Evolutionary conservation across 2,888 invertebrate species (phyloP).

Genomic region (Girardia tigrina): DNA sequence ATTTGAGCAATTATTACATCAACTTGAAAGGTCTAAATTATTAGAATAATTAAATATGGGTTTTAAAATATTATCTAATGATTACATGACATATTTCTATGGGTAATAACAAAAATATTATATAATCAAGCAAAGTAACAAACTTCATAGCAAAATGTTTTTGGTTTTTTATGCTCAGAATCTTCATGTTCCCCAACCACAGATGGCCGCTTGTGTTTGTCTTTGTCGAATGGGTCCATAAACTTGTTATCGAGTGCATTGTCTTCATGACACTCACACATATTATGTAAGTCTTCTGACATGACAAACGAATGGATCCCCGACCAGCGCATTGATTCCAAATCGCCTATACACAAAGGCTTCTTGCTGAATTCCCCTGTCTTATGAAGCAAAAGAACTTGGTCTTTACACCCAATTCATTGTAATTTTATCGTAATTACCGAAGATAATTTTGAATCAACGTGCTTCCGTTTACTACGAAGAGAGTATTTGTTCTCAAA

Average conservation of each 20-base stretch:
- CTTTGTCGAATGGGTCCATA: background rate
- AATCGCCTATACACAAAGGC: background rate
- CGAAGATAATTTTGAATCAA: background rate
- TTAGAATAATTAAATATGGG: too few relatives aligned
- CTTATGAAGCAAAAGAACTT: background rate
- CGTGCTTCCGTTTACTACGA: background rate
- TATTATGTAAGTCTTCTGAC: background rate
- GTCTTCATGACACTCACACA: background rate
- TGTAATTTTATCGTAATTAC: too few relatives aligned
- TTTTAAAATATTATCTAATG: too few relatives aligned
- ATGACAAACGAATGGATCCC: background rate
- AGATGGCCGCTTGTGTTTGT: background rate
- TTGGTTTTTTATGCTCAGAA: background rate
- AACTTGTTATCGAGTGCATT: background rate
- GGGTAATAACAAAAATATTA: too few relatives aligned
- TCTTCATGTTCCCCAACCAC: background rate
- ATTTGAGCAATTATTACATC: too few relatives aligned
- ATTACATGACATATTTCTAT: too few relatives aligned
- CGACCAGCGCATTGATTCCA: background rate
- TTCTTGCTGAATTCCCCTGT: background rate
- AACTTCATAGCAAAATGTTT: constrained; percentile 7
- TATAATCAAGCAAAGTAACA: background rate
- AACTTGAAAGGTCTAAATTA: too few relatives aligned
- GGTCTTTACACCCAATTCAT: background rate
- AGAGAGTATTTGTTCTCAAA: background rate